Percentiles rank a stretch among this genome's conserved stretches.
phyloP scores from a whole-genome alignment of 2,113 vertebrate species.

The Passer domesticus region DNA sequence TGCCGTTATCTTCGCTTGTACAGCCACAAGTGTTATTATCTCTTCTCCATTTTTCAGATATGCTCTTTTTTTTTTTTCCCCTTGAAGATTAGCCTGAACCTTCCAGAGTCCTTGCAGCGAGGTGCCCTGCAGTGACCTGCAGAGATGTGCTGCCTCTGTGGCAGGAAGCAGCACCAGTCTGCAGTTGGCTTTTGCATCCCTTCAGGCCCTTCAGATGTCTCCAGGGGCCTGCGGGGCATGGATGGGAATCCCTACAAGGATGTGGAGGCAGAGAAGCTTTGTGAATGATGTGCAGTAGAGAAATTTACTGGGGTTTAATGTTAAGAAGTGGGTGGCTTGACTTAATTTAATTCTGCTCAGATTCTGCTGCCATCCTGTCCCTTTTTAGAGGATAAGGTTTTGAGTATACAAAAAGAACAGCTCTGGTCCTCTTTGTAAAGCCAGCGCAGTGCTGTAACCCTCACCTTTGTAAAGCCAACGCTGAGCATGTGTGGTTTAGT shows the following conservation, averaged over 20 bases:
- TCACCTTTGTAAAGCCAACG: accelerated
- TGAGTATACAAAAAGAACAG: neutral
- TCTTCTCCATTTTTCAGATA: slow-evolving; percentile 47
- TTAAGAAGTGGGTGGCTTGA: neutral
- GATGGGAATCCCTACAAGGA: neutral
- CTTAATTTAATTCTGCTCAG: neutral
- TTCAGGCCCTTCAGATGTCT: accelerated
- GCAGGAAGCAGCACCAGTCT: neutral
- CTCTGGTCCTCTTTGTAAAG: neutral
- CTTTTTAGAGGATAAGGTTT: neutral
- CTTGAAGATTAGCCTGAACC: slow-evolving; percentile 49
- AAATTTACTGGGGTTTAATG: neutral
- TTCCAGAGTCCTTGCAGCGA: slow-evolving; percentile 7
- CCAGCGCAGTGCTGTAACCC: accelerated
- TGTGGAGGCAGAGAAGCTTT: neutral
- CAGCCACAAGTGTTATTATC: slow-evolving; percentile 67
- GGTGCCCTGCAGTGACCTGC: neutral
- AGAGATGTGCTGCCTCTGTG: neutral
- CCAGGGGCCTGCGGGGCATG: neutral
- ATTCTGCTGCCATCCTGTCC: neutral
- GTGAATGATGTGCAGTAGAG: accelerated
- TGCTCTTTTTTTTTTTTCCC: neutral
- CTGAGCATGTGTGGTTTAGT: accelerated
- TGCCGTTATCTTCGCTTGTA: slow-evolving; percentile 61
- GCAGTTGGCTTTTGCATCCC: neutral